Percentiles rank a stretch among this genome's conserved stretches.
phyloP scores from a whole-genome alignment of 2,113 vertebrate genomes.

The Oncorhynchus tshawytscha region DNA sequence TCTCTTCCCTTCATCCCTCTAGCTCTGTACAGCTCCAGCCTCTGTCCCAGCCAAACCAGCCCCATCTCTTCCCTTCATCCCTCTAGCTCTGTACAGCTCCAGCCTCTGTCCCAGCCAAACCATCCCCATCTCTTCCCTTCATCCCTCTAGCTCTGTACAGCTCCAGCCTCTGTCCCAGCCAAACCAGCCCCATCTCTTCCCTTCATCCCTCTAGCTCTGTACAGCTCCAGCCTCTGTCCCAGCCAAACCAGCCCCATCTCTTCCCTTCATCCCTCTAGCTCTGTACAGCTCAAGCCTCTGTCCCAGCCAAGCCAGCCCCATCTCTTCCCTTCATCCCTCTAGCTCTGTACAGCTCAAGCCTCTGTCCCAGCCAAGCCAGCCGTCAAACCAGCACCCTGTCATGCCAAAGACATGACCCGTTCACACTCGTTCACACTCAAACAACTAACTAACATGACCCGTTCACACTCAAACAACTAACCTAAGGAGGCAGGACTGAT shows the following conservation, averaged over 20 bases:
- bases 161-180: not conserved
- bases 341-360: not conserved
- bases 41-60: not conserved
- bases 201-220: not conserved
- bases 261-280: not conserved
- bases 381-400: not conserved
- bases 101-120: not conserved
- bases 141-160: not conserved
- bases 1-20: not conserved
- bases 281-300: not conserved
- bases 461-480: not conserved
- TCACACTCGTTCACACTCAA: too few species aligned
- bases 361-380: not conserved
- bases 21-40: not conserved
- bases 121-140: not conserved
- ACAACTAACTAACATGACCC: not conserved
- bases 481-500: not conserved
- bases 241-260: not conserved
- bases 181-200: not conserved
- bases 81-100: not conserved
- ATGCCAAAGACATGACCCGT: not conserved
- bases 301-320: not conserved
- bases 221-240: not conserved
- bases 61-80: not conserved
- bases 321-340: not conserved